Percentiles rank a stretch among this genome's conserved stretches.
phyloP scores from a whole-genome alignment of 2,797 vertebrate genomes.

The Labroides dimidiatus region DNA sequence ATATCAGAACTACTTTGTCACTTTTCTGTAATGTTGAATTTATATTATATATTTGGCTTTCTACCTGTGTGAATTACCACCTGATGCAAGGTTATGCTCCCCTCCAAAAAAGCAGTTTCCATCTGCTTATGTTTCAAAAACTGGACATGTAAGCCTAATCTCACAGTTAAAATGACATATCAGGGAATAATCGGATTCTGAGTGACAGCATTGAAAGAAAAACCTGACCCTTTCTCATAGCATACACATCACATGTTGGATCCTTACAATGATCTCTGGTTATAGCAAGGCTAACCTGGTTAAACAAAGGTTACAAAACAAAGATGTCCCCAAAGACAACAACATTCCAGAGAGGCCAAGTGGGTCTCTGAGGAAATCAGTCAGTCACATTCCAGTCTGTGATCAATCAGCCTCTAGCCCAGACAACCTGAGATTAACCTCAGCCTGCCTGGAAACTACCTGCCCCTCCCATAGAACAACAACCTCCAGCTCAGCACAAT shows the following conservation, averaged over 20 bases:
- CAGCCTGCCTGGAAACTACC: conserved; percentile 67
- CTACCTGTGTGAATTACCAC: no score
- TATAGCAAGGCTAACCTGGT: conserved; percentile 47
- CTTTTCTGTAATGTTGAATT: not conserved
- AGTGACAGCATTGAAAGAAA: not conserved
- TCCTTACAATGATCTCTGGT: conserved; percentile 7
- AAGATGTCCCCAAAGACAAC: conserved; percentile 71
- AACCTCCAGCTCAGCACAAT: conserved; percentile 30
- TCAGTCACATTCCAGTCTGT: conserved; percentile 79
- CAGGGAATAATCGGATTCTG: not conserved
- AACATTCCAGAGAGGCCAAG: conserved; percentile 77
- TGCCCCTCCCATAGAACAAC: conserved; percentile 47
- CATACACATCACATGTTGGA: not conserved
- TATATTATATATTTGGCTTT: no score
- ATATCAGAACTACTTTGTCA: not conserved
- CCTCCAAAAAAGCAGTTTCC: no score
- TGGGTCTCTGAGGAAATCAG: conserved; percentile 78
- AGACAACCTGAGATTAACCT: conserved; percentile 77
- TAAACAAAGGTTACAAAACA: conserved; percentile 71
- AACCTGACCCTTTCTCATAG: not conserved
- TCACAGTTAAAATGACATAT: not conserved
- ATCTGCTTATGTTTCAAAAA: no score
- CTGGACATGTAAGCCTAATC: not conserved
- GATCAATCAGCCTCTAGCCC: conserved; percentile 82
- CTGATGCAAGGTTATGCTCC: no score